Conservation (phyloP, 1,140 invertebrate species). For the Drosophila pruinosa region DNA sequence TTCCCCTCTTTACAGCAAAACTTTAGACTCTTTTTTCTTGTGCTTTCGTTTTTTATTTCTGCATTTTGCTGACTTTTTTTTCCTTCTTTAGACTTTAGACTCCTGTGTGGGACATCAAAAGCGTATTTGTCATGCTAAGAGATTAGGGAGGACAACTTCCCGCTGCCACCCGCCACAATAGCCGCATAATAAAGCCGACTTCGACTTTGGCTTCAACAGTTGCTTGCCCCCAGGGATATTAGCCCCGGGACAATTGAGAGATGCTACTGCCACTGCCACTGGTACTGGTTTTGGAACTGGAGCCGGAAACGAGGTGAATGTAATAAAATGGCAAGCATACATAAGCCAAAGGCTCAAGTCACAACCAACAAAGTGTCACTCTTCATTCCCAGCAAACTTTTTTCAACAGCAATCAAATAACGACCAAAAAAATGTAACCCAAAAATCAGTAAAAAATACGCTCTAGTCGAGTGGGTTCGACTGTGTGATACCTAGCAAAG, state of each 20-base stretch:
- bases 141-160: conserved; percentile 38
- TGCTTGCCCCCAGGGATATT: conserved; percentile 53
- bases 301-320: conserved; percentile 25
- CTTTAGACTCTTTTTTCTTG: conserved; percentile 38
- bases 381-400: conserved; percentile 64
- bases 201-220: conserved; percentile 42
- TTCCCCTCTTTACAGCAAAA: conserved; percentile 33
- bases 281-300: not conserved
- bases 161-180: conserved; percentile 44
- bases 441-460: conserved; percentile 34
- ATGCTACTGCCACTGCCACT: not conserved
- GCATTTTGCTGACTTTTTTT: conserved; percentile 60
- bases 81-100: conserved; percentile 1
- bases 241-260: conserved; percentile 15
- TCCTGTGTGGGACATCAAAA: conserved; percentile 74
- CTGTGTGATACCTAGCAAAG: not conserved
- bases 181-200: conserved; percentile 56
- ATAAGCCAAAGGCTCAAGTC: conserved; percentile 59
- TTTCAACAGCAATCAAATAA: conserved; percentile 71
- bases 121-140: conserved; percentile 72
- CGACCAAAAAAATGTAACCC: conserved; percentile 8
- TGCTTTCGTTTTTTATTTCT: conserved; percentile 61
- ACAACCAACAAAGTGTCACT: conserved; percentile 59
- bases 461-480: not conserved
- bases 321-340: conserved; percentile 65